Conservation (phyloP, 2,888 invertebrate genomes). For the Polyommatus icarus region DNA sequence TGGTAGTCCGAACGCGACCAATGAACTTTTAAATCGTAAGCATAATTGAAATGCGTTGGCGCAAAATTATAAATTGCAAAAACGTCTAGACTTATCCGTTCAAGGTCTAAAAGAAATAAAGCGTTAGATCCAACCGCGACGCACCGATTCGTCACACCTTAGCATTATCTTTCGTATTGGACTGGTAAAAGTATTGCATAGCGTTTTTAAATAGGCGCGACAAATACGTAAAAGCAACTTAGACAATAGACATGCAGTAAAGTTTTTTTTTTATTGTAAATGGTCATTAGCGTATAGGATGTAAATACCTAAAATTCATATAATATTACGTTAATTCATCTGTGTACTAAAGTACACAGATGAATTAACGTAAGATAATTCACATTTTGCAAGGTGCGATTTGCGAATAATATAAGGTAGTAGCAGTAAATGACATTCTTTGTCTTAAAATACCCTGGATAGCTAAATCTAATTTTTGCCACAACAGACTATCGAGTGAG, state of each 20-base stretch:
- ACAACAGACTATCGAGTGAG: not conserved
- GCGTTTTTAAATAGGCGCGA: not conserved
- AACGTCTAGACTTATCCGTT: slow-evolving; percentile 70
- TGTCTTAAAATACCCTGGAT: not conserved
- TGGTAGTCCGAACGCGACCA: slow-evolving; percentile 55
- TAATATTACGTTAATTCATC: too few relatives aligned
- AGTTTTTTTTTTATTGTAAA: too few relatives aligned
- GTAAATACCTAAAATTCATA: too few relatives aligned
- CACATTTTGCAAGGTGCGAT: too few relatives aligned
- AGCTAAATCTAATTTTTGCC: not conserved
- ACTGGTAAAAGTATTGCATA: slow-evolving; percentile 3
- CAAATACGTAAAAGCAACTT: not conserved
- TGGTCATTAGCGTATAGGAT: too few relatives aligned
- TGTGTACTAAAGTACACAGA: too few relatives aligned
- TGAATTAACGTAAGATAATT: too few relatives aligned
- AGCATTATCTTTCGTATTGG: slow-evolving; percentile 40
- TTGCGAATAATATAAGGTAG: too few relatives aligned
- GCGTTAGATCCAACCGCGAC: slow-evolving; percentile 53
- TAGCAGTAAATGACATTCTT: too few relatives aligned
- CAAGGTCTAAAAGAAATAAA: slow-evolving; percentile 60
- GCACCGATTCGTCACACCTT: slow-evolving; percentile 62
- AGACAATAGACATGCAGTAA: too few relatives aligned
- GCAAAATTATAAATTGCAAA: slow-evolving; percentile 71
- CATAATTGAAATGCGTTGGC: slow-evolving; percentile 73
- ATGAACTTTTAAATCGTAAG: slow-evolving; percentile 68